Conservation (phyloP, 35 echinoderm and acorn worm genomes). For the Amphiura filiformis region DNA sequence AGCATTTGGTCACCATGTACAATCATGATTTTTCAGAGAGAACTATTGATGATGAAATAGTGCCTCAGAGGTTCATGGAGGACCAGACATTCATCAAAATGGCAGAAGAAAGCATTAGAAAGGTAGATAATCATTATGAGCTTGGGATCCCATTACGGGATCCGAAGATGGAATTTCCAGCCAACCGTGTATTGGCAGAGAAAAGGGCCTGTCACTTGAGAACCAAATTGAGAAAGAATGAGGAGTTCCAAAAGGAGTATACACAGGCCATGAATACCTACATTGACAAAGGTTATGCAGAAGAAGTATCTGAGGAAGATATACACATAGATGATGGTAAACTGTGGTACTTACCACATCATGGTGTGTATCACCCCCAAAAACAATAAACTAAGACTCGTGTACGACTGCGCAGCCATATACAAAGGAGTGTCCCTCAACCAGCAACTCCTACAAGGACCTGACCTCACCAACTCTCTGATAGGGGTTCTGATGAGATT, state of each 20-base stretch:
- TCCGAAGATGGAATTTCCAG: not conserved
- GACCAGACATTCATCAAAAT: constrained; percentile 44
- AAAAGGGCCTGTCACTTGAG: constrained; percentile 17
- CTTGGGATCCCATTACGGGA: constrained; percentile 47
- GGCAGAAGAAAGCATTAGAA: constrained; percentile 27
- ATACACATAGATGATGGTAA: not conserved
- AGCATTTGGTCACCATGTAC: too few species aligned
- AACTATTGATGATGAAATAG: too few species aligned
- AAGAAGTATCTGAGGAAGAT: constrained; percentile 17
- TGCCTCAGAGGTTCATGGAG: too few species aligned
- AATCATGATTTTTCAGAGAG: too few species aligned
- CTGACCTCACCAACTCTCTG: constrained; percentile 60
- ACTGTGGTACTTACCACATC: constrained; percentile 59
- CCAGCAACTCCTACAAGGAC: constrained; percentile 43
- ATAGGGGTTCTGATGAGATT: constrained; percentile 56
- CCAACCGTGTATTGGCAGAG: constrained; percentile 47
- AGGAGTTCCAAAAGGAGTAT: constrained; percentile 19
- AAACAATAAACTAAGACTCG: constrained; percentile 51
- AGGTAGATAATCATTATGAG: constrained; percentile 64
- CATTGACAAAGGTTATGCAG: constrained; percentile 29
- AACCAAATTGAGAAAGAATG: constrained; percentile 47
- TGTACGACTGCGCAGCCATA: constrained; percentile 44
- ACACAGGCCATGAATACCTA: constrained; percentile 14
- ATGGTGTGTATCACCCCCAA: constrained; percentile 31
- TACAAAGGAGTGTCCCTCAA: constrained; percentile 36